Evolutionary conservation across 2,113 vertebrate species (phyloP).

Genomic region (Verasper variegatus): DNA sequence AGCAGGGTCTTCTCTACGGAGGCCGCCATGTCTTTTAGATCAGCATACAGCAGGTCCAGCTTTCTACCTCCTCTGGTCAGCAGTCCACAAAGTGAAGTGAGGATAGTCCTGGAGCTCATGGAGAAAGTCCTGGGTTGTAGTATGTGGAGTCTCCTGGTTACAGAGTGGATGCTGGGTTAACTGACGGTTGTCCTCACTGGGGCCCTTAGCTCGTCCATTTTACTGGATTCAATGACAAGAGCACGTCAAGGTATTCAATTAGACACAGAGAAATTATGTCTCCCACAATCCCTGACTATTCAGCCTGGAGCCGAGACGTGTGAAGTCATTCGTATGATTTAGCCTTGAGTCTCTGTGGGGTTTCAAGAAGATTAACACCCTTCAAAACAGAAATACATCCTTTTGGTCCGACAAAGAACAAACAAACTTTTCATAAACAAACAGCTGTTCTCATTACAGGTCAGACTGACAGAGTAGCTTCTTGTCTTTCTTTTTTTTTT

Average conservation of each 20-base stretch:
- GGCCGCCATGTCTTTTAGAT: no score
- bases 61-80: no score
- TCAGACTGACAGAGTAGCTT: conserved; percentile 20
- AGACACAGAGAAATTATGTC: conserved; percentile 21
- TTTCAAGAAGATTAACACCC: conserved; percentile 23
- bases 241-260: conserved; percentile 49
- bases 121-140: no score
- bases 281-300: conserved; percentile 47
- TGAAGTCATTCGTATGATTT: conserved; percentile 22
- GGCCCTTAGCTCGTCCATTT: not conserved
- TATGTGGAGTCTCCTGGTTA: not conserved
- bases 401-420: conserved; percentile 22
- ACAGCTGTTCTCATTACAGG: not conserved
- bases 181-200: not conserved
- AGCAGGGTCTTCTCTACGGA: no score
- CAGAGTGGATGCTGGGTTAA: not conserved
- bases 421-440: conserved; percentile 22
- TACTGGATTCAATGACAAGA: not conserved
- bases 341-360: conserved; percentile 3
- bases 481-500: conserved; percentile 19
- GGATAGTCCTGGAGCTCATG: no score
- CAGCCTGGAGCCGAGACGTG: conserved; percentile 5
- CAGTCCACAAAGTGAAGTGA: no score
- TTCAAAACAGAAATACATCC: conserved; percentile 38
- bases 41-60: no score